Evolutionary conservation across 2,888 invertebrate species (phyloP).

Genomic region (Melikaiella ostensackeni): DNA sequence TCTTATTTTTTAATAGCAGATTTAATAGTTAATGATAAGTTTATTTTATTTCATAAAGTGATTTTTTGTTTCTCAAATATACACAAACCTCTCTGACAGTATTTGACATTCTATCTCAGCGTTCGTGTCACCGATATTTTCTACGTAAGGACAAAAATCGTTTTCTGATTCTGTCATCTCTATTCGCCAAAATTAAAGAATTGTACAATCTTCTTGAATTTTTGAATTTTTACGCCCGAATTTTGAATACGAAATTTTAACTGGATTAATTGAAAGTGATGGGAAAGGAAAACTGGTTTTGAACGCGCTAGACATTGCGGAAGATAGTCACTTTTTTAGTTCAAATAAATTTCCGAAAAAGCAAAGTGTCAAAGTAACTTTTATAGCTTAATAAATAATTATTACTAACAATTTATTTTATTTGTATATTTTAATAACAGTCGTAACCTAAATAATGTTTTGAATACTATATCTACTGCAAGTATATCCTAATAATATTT

Average conservation of each 20-base stretch:
- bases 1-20: background rate
- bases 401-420: background rate
- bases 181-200: background rate
- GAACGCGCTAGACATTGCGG: background rate
- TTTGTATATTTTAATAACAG: background rate
- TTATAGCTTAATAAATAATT: background rate
- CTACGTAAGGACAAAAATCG: background rate
- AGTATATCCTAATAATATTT: background rate
- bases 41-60: background rate
- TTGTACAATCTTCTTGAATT: background rate
- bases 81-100: background rate
- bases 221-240: background rate
- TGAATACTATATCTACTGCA: background rate
- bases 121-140: slow-evolving; percentile 2
- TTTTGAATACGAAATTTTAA: background rate
- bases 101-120: slow-evolving; percentile 1
- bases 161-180: slow-evolving; percentile 8
- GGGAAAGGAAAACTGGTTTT: background rate
- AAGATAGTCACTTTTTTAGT: slow-evolving; percentile 9
- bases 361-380: background rate
- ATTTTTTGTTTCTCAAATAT: background rate
- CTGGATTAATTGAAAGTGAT: background rate
- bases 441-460: background rate
- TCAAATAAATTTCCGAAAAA: background rate
- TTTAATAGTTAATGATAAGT: background rate